These are phyloP conservation scores for Cheilinus undulatus DNA, from an alignment of 2,113 vertebrate genomes.

Conservation along the genomic window DNA sequence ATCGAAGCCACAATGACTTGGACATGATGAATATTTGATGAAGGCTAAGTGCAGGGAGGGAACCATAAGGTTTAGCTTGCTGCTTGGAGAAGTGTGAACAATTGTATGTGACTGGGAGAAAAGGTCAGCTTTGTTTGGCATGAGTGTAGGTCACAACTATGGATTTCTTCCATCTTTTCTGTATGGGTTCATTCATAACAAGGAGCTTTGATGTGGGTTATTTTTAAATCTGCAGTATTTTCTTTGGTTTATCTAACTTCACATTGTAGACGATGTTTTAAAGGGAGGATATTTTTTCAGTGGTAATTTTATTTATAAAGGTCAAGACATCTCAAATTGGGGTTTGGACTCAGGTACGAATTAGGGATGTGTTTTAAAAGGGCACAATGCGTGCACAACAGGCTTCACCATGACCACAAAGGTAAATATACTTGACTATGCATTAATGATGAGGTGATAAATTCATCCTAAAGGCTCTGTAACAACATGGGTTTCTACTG, in stretches of 20 bases:
- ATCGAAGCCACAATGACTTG: conserved; percentile 54
- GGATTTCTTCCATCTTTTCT: conserved; percentile 3
- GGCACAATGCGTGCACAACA: too few relatives aligned
- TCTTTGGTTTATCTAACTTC: not conserved
- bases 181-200: conserved; percentile 2
- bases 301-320: not conserved
- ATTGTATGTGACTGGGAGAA: conserved; percentile 55
- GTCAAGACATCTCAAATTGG: not conserved
- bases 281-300: not conserved
- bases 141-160: conserved; percentile 37
- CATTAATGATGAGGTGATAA: too few relatives aligned
- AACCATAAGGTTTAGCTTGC: conserved; percentile 46
- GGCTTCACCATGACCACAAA: too few relatives aligned
- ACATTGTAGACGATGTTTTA: not conserved
- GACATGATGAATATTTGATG: conserved; percentile 73
- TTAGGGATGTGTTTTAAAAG: not conserved
- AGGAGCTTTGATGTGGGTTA: not conserved
- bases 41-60: conserved; percentile 67
- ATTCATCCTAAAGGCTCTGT: too few relatives aligned
- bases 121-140: conserved; percentile 73
- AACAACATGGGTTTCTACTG: too few relatives aligned
- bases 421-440: too few relatives aligned
- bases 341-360: not conserved
- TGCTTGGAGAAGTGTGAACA: conserved; percentile 57
- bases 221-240: conserved; percentile 28